Evolutionary conservation across 2,113 vertebrate genomes (phyloP), one percentile per base, ranked within the genome.

Genomic region (Festucalex cinctus): DNA sequence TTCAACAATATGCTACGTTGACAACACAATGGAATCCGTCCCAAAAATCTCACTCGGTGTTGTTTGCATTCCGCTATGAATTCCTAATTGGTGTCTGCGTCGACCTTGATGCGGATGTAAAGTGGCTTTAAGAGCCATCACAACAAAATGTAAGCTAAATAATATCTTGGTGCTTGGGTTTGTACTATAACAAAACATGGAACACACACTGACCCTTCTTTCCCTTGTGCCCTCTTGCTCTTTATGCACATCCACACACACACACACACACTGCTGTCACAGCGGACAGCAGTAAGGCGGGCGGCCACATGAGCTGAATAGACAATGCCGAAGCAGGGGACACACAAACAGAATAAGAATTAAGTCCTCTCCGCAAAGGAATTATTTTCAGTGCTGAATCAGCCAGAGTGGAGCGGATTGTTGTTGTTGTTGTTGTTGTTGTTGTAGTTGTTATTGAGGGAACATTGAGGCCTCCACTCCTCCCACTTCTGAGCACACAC

Each of bases 341-440:
- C 83, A 85, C 71, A 39, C 71, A 86, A 79, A 73, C 83, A 75
- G 88, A 87, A 89, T 89, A 76, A 84, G 79, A 89, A 89, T 90
- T 76, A 88, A 85, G 84, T 80, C 76, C 65, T 84, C 71, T 69
- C 84, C 79, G 83, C 85, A 85, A 85, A 85, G 79, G 80, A 88
- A 86, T 86, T 83, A 85, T 80, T 85, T 82, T 82, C 77, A 66
- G 67, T 43, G 9, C 74, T 9, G 79, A 62, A 62, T 62, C 60
- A 62, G 60, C 60, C 39, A 17, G 22, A 79, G 78, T 79, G 58
- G 74, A 76, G 60, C 66, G 68, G 32, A 48, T 69, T 67, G 67
- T 71, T 60, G 39, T 57, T 10, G 26, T 36, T 41, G 49, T 1
- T 26, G 37, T 46, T n/a, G n/a, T n/a, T n/a, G n/a, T 69, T 67